These are phyloP conservation scores for Rhinella marina DNA, from an alignment of 2,797 vertebrate species.

Conservation along the genomic window DNA sequence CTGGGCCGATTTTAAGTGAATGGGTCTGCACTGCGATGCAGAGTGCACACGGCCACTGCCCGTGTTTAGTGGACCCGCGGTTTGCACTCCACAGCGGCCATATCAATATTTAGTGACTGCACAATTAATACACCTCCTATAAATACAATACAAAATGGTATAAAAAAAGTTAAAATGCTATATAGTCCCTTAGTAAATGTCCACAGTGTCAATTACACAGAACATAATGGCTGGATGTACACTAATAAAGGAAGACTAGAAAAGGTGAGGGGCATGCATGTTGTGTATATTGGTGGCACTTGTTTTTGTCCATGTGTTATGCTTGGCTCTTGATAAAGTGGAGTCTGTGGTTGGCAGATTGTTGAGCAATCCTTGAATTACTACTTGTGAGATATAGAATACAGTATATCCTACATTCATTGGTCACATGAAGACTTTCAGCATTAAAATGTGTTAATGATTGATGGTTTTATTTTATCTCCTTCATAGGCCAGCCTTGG, in stretches of 20 bases:
- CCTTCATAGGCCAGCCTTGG: constrained; percentile 85
- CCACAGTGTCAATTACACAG: background rate
- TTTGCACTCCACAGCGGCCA: no score
- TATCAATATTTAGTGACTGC: background rate
- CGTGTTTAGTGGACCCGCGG: no score
- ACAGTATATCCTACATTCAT: background rate
- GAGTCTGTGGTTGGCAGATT: background rate
- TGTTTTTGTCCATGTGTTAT: background rate
- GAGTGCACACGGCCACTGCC: no score
- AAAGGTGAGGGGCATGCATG: background rate
- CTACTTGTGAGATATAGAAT: background rate
- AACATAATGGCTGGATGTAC: background rate
- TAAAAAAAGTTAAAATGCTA: background rate
- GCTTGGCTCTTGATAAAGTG: background rate
- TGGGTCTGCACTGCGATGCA: no score
- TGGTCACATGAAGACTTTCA: background rate
- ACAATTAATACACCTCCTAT: background rate
- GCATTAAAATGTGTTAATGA: background rate
- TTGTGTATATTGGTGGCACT: background rate
- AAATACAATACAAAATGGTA: no score
- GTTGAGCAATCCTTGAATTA: background rate
- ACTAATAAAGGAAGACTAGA: background rate
- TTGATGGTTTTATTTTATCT: background rate
- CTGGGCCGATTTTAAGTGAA: no score
- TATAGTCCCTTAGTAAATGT: background rate